Evolutionary conservation across 2,113 vertebrate genomes (phyloP), one percentile per base, ranked within the genome.

Genomic region (Cinclus mexicanus): DNA sequence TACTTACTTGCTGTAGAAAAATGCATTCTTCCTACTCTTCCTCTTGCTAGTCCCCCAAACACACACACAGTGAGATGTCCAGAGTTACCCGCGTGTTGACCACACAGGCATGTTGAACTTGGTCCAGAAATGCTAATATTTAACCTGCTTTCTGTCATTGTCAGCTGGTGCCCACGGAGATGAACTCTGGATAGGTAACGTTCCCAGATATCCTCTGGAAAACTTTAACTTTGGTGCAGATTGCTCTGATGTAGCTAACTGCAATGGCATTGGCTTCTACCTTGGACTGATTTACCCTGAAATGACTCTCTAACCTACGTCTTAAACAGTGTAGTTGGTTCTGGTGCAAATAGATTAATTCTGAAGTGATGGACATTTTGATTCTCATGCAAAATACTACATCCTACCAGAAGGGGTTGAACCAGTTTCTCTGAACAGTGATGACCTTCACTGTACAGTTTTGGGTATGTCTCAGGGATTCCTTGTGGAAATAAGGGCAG

Each of bases 391-490:
- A 82, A 79, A 61, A 83, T 84, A 89, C 93, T 97, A 94, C 93
- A 95, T 96, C 96, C 84, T 91, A 94, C 81, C 67, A 88, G 67
- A 95, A 96, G 96, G 97, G 95, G 93, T 97, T 96, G 97, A 96
- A 96, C 97, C 97, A 95, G 94, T 97, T 98, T 97, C 94, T 98
- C 97, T 97, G 91, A 94, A 96, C 97, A 96, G 97, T 98, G 98
- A 97, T 94, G 93, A 92, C 94, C 75, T 94, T 98, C 97, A 95
- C 97, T 98, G 96, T 97, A 93, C 96, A 97, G 95, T 97, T 97
- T 98, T 97, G 97, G 98, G 97, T 98, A 98, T 97, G 97, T 98
- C 98, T 98, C 98, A 98, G 98, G 98, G 98, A 98, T 98, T 98
- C 98, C 98, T 98, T 98, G 96, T 94, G 97, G 96, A 98, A 98